These are phyloP conservation scores for Jordanella pulchra DNA, from an alignment of 2,797 vertebrate species.

Conservation along the genomic window DNA sequence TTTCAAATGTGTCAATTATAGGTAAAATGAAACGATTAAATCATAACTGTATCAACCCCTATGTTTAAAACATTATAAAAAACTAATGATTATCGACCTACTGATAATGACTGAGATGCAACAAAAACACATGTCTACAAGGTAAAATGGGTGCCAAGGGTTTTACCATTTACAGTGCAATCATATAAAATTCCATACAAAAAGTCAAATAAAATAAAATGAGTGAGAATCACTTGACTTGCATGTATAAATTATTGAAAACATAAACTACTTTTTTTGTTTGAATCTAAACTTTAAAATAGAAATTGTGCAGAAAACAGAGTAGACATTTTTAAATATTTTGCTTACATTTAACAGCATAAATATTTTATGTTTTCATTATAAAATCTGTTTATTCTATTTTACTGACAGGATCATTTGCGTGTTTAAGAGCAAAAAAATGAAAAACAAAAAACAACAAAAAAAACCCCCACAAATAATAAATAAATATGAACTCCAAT, in stretches of 20 bases:
- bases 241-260: too few relatives aligned
- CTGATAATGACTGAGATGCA: not conserved
- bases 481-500: conserved; percentile 3
- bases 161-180: too few relatives aligned
- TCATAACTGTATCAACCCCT: too few relatives aligned
- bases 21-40: too few relatives aligned
- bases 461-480: not conserved
- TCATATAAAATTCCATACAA: too few relatives aligned
- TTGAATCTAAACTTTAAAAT: not conserved
- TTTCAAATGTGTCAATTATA: too few relatives aligned
- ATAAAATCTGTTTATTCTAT: not conserved
- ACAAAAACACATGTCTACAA: not conserved
- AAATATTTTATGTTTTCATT: not conserved
- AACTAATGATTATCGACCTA: too few relatives aligned
- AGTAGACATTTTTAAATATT: not conserved
- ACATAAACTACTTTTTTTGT: not conserved
- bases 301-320: not conserved
- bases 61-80: too few relatives aligned
- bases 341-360: not conserved
- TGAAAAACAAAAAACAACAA: not conserved
- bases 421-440: not conserved
- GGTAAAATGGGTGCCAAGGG: not conserved
- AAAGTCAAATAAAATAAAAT: not conserved
- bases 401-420: too few relatives aligned
- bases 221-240: not conserved